phyloP scores from a whole-genome alignment of 2,888 invertebrate species.

The Epinotia brunnichana region DNA sequence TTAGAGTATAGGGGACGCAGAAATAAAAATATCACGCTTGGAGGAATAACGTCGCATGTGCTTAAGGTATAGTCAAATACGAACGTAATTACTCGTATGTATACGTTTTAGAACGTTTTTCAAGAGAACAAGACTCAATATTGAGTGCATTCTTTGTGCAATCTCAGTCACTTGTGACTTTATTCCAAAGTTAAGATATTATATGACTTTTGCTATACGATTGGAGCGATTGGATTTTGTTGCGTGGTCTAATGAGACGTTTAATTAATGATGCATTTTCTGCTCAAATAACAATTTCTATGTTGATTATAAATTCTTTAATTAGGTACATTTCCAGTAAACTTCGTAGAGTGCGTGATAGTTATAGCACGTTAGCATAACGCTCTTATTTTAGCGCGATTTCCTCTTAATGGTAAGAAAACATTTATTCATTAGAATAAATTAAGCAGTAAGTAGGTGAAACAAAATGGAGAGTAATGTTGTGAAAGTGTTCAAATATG shows the following conservation, averaged over 20 bases:
- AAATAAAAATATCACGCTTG: background rate
- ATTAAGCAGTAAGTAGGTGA: constrained; percentile 5
- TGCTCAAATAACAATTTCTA: constrained; percentile 16
- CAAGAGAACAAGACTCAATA: background rate
- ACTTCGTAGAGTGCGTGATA: constrained; percentile 9
- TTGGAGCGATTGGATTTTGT: constrained; percentile 20
- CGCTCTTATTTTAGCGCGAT: constrained; percentile 1
- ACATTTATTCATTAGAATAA: background rate
- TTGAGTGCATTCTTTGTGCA: background rate
- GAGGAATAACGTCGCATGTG: background rate
- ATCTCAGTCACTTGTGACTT: background rate
- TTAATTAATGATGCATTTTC: constrained; percentile 14
- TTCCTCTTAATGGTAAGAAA: constrained; percentile 6
- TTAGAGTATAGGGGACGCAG: constrained; percentile 7
- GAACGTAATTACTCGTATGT: background rate
- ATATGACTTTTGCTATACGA: constrained; percentile 10
- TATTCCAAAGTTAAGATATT: background rate
- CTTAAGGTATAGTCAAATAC: background rate
- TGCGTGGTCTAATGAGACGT: constrained; percentile 38
- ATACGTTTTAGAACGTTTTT: background rate
- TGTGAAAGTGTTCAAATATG: background rate
- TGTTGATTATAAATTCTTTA: constrained; percentile 23
- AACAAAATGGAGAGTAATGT: background rate
- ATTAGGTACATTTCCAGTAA: constrained; percentile 7
- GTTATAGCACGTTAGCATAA: constrained; percentile 17